These are phyloP conservation scores for Athalia cordata DNA, from an alignment of 2,888 invertebrate genomes.

Conservation along the genomic window DNA sequence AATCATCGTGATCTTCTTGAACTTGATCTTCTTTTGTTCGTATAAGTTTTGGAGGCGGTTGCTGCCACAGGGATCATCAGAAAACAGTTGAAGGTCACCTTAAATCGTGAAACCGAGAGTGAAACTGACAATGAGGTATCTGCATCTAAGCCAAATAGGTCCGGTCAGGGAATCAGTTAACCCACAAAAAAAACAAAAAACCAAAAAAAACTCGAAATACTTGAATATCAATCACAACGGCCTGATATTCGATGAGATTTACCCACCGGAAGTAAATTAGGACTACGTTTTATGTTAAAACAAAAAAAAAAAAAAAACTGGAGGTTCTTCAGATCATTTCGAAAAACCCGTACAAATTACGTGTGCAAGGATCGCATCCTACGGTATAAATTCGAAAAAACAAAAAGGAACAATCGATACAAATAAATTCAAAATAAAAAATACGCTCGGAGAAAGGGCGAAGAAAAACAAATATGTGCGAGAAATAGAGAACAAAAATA, in stretches of 20 bases:
- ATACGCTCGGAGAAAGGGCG: background rate
- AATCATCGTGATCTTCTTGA: conserved; percentile 21
- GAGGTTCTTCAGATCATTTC: too few relatives aligned
- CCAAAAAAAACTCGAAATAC: background rate
- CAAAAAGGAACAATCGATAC: too few relatives aligned
- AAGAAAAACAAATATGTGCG: background rate
- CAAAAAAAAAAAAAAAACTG: too few relatives aligned
- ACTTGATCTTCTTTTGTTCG: conserved; percentile 59
- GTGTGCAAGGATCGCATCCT: too few relatives aligned
- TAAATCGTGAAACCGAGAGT: conserved; percentile 57
- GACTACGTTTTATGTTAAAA: too few relatives aligned
- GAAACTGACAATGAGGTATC: conserved; percentile 40
- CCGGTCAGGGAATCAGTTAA: conserved; percentile 30
- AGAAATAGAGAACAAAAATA: background rate
- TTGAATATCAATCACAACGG: background rate
- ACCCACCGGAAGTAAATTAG: background rate
- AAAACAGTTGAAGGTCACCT: conserved; percentile 68
- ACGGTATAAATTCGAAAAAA: too few relatives aligned
- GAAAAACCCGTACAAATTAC: too few relatives aligned
- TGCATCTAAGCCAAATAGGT: background rate
- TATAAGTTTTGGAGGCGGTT: conserved; percentile 70
- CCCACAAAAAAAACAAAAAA: background rate
- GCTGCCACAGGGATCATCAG: conserved; percentile 72
- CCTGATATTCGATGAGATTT: conserved; percentile 15
- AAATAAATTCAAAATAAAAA: too few relatives aligned